These are phyloP conservation scores for Platyscapa corneri DNA, from an alignment of 1,140 invertebrate species.

Conservation along the genomic window DNA sequence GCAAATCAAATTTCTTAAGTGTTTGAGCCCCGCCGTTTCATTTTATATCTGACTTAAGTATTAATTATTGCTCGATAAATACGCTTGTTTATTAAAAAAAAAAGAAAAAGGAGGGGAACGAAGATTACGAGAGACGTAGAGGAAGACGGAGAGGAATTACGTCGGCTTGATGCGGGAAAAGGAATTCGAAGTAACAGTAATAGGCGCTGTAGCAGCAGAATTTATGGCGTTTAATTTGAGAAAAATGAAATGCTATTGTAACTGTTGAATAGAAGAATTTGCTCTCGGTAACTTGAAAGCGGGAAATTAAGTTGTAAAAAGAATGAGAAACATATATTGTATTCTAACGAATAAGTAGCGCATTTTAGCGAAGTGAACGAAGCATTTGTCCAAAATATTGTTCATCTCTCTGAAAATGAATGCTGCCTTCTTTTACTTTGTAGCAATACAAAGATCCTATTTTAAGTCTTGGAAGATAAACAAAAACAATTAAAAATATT, in stretches of 20 bases:
- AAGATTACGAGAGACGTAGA: slow-evolving; percentile 36
- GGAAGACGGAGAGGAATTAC: slow-evolving; percentile 53
- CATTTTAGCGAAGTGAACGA: too few relatives aligned
- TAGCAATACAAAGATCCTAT: too few relatives aligned
- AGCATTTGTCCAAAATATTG: too few relatives aligned
- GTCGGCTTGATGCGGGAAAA: slow-evolving; percentile 52
- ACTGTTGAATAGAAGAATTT: neutral
- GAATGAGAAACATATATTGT: neutral
- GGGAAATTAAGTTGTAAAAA: neutral
- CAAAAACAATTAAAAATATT: neutral
- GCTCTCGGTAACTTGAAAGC: neutral
- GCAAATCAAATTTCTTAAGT: slow-evolving; percentile 25
- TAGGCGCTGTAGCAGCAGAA: neutral
- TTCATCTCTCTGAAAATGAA: too few relatives aligned
- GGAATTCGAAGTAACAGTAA: neutral
- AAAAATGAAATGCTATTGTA: neutral
- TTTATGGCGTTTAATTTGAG: neutral
- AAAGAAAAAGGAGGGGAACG: slow-evolving; percentile 31
- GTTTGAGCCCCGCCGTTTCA: neutral
- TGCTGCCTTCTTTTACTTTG: too few relatives aligned
- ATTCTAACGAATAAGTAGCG: neutral
- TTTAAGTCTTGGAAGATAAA: too few relatives aligned
- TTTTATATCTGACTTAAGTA: slow-evolving; percentile 32
- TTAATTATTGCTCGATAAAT: slow-evolving; percentile 49
- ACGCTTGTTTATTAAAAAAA: slow-evolving; percentile 36